These are phyloP conservation scores for Botia kubotai DNA, from an alignment of 2,797 vertebrate species.

Conservation along the genomic window DNA sequence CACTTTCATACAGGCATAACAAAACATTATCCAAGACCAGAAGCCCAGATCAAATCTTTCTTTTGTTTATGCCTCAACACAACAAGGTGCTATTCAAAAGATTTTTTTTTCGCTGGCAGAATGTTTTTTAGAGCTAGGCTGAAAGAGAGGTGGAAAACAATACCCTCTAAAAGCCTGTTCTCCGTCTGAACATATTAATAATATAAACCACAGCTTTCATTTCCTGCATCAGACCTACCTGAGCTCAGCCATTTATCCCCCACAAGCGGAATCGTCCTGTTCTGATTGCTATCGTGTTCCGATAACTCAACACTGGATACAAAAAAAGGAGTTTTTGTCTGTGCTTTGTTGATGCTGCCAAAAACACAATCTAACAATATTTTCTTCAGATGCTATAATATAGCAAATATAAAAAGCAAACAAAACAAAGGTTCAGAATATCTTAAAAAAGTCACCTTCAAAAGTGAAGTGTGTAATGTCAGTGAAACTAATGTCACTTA, in stretches of 20 bases:
- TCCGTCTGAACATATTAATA: constrained; percentile 23
- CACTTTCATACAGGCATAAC: constrained; percentile 18
- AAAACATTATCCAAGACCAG: constrained; percentile 25
- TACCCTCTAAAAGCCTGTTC: constrained; percentile 14
- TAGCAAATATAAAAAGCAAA: neutral
- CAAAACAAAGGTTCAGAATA: neutral
- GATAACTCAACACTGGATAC: constrained; percentile 14
- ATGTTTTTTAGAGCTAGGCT: neutral
- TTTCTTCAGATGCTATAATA: neutral
- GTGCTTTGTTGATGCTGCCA: neutral
- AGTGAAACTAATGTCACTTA: neutral
- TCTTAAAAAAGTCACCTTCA: neutral
- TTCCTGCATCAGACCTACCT: constrained; percentile 36
- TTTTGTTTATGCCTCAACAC: constrained; percentile 47
- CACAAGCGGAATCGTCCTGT: neutral
- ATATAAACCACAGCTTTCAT: constrained; percentile 41
- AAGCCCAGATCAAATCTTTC: constrained; percentile 29
- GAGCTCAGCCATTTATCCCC: constrained; percentile 28
- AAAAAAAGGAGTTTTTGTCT: neutral
- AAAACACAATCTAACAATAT: neutral
- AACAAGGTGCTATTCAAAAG: constrained; percentile 19
- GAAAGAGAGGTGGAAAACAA: constrained; percentile 33
- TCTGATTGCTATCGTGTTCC: constrained; percentile 31
- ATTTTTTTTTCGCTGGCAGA: constrained; percentile 5
- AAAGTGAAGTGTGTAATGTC: neutral